phyloP scores from a whole-genome alignment of 2,797 vertebrate species.

The Bovichtus variegatus region DNA sequence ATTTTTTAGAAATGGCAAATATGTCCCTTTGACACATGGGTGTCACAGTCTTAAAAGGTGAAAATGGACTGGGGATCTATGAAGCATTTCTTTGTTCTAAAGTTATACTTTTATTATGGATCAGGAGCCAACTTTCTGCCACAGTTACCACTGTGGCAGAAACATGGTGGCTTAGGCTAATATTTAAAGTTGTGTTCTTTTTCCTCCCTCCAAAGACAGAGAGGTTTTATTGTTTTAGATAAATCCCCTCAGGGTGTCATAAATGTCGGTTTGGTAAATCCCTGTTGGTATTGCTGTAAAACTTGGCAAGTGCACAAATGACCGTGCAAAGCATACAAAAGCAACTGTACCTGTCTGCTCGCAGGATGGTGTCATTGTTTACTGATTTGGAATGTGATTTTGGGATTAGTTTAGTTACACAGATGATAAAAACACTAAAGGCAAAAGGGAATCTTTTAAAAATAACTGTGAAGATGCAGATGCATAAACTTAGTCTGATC shows the following conservation, averaged over 20 bases:
- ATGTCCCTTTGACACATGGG: conserved; percentile 40
- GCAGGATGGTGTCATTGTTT: conserved; percentile 32
- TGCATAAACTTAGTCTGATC: not conserved
- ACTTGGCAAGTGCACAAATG: conserved; percentile 50
- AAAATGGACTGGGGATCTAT: conserved; percentile 21
- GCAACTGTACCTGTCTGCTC: conserved; percentile 9
- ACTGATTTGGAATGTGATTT: not conserved
- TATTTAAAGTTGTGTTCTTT: conserved; percentile 48
- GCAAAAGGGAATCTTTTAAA: not conserved
- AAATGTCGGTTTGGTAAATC: conserved; percentile 59
- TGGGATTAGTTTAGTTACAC: not conserved
- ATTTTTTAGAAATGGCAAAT: conserved; percentile 62
- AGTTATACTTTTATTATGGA: conserved; percentile 32
- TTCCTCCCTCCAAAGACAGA: conserved; percentile 41
- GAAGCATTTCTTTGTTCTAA: conserved; percentile 40
- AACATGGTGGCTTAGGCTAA: conserved; percentile 54
- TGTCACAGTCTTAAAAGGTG: conserved; percentile 53
- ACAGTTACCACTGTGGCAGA: conserved; percentile 47
- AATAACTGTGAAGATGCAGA: not conserved
- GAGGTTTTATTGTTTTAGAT: conserved; percentile 64
- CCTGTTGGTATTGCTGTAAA: conserved; percentile 29
- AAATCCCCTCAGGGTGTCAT: conserved; percentile 51
- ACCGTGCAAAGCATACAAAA: conserved; percentile 21
- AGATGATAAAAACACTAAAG: not conserved
- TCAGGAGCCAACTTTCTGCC: conserved; percentile 35